phyloP scores from a whole-genome alignment of 1,140 invertebrate genomes.

The Drosophila lacertosa region DNA sequence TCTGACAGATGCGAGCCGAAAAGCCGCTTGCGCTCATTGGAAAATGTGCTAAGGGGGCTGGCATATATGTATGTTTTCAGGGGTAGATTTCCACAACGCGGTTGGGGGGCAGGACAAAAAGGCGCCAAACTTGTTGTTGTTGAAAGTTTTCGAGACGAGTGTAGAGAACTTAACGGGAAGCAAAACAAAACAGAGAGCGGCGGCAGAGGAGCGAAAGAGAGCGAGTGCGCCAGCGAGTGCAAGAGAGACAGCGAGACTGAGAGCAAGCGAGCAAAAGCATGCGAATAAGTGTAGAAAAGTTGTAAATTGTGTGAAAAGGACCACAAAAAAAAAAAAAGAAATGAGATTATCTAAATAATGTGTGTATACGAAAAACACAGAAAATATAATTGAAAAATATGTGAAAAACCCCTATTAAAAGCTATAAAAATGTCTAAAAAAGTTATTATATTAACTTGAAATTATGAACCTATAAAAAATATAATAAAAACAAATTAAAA shows the following conservation, averaged over 20 bases:
- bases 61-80: constrained; percentile 13
- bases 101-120: constrained; percentile 47
- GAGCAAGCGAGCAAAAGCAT: constrained; percentile 20
- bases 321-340: constrained; percentile 20
- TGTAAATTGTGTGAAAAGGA: constrained; percentile 28
- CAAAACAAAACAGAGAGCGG: constrained; percentile 42
- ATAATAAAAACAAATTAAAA: background rate
- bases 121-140: constrained; percentile 51
- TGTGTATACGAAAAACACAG: constrained; percentile 3
- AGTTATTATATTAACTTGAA: background rate
- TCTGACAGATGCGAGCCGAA: constrained; percentile 21
- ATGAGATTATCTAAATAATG: background rate
- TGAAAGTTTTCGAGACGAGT: constrained; percentile 11
- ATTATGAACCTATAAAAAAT: background rate
- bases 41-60: constrained; percentile 24
- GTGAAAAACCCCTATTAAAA: background rate
- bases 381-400: background rate
- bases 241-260: constrained; percentile 8
- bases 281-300: constrained; percentile 38
- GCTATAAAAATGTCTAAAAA: background rate
- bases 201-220: constrained; percentile 4
- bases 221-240: background rate
- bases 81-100: constrained; percentile 2
- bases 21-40: constrained; percentile 6
- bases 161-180: constrained; percentile 30